Evolutionary conservation across 2,888 invertebrate species (phyloP), one percentile per base, ranked within the genome.

Genomic region (Pilophorus perplexus): DNA sequence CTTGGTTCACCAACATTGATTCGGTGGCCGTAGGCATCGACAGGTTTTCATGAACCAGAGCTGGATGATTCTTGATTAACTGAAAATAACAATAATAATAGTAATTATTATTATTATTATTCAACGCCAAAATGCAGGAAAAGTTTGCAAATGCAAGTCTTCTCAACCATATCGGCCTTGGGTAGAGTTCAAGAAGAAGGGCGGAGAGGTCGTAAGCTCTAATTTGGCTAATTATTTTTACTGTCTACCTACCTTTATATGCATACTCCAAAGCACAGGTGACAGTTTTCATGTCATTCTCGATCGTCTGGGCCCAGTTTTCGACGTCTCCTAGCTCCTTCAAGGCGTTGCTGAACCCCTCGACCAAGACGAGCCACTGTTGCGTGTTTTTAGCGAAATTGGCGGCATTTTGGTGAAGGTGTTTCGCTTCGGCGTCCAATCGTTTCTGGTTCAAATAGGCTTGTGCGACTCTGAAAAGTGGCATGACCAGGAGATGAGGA

Each of bases 281-380:
- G 71, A 99, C 89, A 1, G 91, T 88, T 75, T 89, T 86, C 88
- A 98, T 93, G 77, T 99, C 99, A 68, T 87, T 87, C 78, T 99
- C 98, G 73, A 99, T 98, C 71, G 92, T 94, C 71, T 89, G 85
- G 0, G 98, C 93, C 98, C 98, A 99, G 77, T 96, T 98, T 77
- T 98, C 96, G 1, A 97, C 96, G 81, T 99, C 98, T 0, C 99
- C 99, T 64, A 99, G 86, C 81, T 99, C 98, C 83, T 97, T 91
- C 1, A 93, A 79, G 0, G 91, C 88, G 75, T 89, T 86, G 73
- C 90, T 91, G 74, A 93, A 92, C 69, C 87, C 87, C 76, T 93
- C 92, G 0, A 93, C 90, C 57, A 98, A 81, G 70, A 87, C 87
- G n/a, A 97, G 79, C 98, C 98, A 99, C 74, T 96, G 95, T 71